Evolutionary conservation across 1,140 invertebrate species (phyloP).

Genomic region (Anastrepha obliqua): DNA sequence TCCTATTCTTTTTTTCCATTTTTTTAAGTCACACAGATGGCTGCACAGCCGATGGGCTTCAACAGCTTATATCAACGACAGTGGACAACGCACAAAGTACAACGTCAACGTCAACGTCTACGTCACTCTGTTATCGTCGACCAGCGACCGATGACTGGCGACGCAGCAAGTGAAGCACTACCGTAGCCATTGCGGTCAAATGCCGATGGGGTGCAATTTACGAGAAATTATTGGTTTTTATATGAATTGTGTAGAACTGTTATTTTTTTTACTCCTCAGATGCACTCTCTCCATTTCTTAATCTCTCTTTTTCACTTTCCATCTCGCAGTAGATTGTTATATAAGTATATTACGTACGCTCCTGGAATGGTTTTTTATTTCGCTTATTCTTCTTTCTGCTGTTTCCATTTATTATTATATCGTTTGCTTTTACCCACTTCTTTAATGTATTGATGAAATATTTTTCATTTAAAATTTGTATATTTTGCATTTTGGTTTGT

Average conservation of each 20-base stretch:
- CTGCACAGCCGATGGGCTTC: not conserved
- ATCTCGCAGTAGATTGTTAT: too few species aligned
- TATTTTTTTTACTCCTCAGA: not conserved
- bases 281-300: too few species aligned
- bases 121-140: not conserved
- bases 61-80: not conserved
- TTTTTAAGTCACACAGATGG: slow-evolving; percentile 13
- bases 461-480: too few species aligned
- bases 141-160: not conserved
- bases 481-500: too few species aligned
- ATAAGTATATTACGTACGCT: too few species aligned
- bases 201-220: slow-evolving; percentile 48
- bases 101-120: not conserved
- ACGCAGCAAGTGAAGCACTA: slow-evolving; percentile 38
- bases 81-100: not conserved
- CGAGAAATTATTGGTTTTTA: slow-evolving; percentile 34
- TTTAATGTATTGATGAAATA: too few species aligned
- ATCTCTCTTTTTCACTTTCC: too few species aligned
- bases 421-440: too few species aligned
- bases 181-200: slow-evolving; percentile 20
- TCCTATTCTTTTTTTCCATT: not conserved
- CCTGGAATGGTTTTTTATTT: too few species aligned
- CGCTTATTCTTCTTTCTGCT: too few species aligned
- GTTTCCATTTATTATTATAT: too few species aligned
- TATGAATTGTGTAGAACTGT: not conserved